A percentile compares a stretch with the other conserved stretches of the same genome.
phyloP scores from a whole-genome alignment of 2,888 invertebrate species.

The Mylabris sibirica region DNA sequence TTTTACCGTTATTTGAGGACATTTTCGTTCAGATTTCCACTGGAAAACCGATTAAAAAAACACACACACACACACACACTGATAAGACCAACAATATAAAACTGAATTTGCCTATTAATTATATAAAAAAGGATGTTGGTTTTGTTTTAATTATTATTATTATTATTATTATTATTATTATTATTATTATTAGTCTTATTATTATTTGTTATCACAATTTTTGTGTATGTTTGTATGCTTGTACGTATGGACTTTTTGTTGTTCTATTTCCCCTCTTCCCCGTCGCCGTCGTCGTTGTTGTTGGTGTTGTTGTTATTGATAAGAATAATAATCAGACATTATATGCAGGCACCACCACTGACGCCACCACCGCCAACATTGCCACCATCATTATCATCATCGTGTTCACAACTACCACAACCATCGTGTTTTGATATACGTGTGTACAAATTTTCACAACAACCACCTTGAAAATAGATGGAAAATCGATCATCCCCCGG shows the following conservation, averaged over 20 bases:
- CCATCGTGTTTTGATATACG: too few species aligned
- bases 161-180: neutral
- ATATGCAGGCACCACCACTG: too few species aligned
- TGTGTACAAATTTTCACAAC: too few species aligned
- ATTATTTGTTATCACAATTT: neutral
- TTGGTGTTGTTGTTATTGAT: neutral
- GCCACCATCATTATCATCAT: too few species aligned
- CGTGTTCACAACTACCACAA: too few species aligned
- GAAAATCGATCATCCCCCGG: too few species aligned
- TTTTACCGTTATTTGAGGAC: slow-evolving; percentile 27
- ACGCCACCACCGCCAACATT: too few species aligned
- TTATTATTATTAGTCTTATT: neutral
- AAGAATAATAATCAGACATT: neutral
- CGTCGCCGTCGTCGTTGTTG: too few species aligned
- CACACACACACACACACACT: slow-evolving; percentile 14
- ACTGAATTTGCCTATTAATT: slow-evolving; percentile 1
- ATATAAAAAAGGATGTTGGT: neutral
- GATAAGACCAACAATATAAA: slow-evolving; percentile 22
- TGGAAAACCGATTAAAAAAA: neutral
- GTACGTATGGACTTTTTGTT: neutral
- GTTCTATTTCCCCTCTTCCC: too few species aligned
- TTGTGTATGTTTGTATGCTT: neutral
- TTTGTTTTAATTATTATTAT: neutral
- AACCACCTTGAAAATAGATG: too few species aligned
- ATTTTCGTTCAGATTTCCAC: slow-evolving; percentile 15